Percentiles rank a stretch among this genome's conserved stretches.
phyloP scores from a whole-genome alignment of 2,888 invertebrate species.

The Heliconius aoede region DNA sequence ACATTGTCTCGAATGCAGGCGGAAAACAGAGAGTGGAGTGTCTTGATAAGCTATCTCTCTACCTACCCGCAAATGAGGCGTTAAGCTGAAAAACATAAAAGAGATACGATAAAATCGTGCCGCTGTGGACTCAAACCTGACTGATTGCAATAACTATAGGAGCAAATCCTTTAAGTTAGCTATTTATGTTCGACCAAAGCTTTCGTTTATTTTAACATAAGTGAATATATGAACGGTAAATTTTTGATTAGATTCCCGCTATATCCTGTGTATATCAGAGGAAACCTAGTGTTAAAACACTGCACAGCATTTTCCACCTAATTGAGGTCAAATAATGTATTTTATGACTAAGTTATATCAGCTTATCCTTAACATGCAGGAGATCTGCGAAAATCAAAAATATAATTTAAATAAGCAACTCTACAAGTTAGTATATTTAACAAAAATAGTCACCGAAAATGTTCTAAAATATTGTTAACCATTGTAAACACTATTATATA shows the following conservation, averaged over 20 bases:
- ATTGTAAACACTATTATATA: constrained; percentile 3
- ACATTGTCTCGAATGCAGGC: neutral
- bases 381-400: too few relatives aligned
- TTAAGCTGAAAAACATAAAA: too few relatives aligned
- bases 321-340: too few relatives aligned
- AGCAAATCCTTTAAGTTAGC: neutral
- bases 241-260: neutral
- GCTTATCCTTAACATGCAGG: too few relatives aligned
- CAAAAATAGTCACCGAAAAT: neutral
- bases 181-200: neutral
- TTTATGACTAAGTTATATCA: too few relatives aligned
- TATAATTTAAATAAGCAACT: neutral
- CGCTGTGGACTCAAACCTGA: neutral
- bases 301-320: too few relatives aligned
- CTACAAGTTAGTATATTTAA: neutral
- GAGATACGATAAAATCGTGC: too few relatives aligned
- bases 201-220: too few relatives aligned
- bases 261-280: too few relatives aligned
- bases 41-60: too few relatives aligned
- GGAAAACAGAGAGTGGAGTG: neutral
- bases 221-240: neutral
- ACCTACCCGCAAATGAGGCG: too few relatives aligned
- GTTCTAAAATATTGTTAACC: neutral
- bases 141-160: neutral
- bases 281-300: too few relatives aligned